Evolutionary conservation across 2,797 vertebrate genomes (phyloP).

Genomic region (Anguilla marmorata): DNA sequence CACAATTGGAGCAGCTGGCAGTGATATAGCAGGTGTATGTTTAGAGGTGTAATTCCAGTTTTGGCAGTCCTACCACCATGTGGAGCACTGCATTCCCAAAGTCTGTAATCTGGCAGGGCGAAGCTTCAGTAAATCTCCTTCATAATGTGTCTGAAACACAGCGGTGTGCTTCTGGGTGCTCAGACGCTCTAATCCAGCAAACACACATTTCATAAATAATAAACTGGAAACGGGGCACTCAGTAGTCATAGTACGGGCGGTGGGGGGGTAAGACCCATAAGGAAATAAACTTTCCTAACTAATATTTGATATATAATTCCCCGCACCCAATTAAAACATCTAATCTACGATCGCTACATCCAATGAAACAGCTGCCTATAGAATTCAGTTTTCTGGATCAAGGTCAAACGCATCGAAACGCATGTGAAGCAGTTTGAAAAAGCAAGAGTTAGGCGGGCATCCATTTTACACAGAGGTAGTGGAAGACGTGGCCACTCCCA

Average conservation of each 20-base stretch:
- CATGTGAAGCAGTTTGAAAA: neutral
- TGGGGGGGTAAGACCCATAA: neutral
- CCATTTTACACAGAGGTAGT: neutral
- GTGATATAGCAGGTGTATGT: neutral
- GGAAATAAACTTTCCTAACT: neutral
- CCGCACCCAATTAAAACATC: neutral
- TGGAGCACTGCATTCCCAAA: neutral
- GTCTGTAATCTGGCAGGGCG: neutral
- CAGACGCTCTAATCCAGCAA: neutral
- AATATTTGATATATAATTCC: neutral
- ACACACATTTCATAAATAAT: neutral
- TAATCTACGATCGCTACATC: neutral
- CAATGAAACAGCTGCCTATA: neutral
- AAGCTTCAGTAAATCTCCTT: neutral
- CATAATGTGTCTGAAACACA: neutral
- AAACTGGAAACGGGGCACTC: neutral
- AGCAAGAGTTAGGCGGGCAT: neutral
- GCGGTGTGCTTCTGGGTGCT: neutral
- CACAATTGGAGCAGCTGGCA: neutral
- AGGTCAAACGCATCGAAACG: neutral
- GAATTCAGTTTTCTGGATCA: neutral
- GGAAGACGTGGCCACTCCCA: neutral
- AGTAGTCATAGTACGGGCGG: neutral
- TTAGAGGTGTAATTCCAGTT: neutral
- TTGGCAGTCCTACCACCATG: neutral